These are phyloP conservation scores for Drosophila baimaii DNA, from an alignment of 1,140 invertebrate genomes.

Conservation along the genomic window DNA sequence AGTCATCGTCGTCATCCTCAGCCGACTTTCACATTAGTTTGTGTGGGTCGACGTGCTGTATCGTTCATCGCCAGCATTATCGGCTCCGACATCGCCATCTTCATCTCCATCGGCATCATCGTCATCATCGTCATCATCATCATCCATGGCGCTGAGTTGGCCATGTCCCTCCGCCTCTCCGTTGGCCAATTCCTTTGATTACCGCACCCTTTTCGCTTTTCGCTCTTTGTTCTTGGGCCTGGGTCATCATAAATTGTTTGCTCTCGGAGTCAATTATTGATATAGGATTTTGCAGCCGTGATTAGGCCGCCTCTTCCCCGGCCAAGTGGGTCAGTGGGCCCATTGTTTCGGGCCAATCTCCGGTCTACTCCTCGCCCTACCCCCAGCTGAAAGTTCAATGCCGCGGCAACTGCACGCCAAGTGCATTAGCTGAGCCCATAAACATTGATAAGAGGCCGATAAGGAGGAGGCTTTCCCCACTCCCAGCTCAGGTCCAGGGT, in stretches of 20 bases:
- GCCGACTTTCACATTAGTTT: constrained; percentile 75
- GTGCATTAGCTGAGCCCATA: constrained; percentile 63
- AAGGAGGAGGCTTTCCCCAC: constrained; percentile 35
- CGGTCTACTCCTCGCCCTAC: constrained; percentile 20
- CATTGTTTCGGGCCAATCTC: constrained; percentile 36
- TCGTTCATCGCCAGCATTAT: constrained; percentile 74
- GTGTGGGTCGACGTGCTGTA: constrained; percentile 71
- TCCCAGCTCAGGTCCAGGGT: constrained; percentile 7
- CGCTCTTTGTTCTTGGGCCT: constrained; percentile 64
- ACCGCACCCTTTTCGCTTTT: constrained; percentile 78
- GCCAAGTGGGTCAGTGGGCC: constrained; percentile 74
- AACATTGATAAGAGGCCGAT: constrained; percentile 51
- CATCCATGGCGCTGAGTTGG: constrained; percentile 71
- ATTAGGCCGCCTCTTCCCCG: constrained; percentile 48
- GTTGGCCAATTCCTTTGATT: constrained; percentile 71
- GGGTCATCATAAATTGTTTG: constrained; percentile 83
- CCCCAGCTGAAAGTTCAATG: constrained; percentile 74
- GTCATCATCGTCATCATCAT: constrained; percentile 35
- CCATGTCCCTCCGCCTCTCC: constrained; percentile 54
- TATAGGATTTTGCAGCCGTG: constrained; percentile 67
- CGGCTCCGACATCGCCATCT: constrained; percentile 54
- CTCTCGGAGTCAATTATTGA: constrained; percentile 78
- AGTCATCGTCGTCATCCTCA: constrained; percentile 43
- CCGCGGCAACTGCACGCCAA: constrained; percentile 60
- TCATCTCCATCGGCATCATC: constrained; percentile 51